Conservation (phyloP, 2,797 vertebrate genomes). For the Pampus argenteus region DNA sequence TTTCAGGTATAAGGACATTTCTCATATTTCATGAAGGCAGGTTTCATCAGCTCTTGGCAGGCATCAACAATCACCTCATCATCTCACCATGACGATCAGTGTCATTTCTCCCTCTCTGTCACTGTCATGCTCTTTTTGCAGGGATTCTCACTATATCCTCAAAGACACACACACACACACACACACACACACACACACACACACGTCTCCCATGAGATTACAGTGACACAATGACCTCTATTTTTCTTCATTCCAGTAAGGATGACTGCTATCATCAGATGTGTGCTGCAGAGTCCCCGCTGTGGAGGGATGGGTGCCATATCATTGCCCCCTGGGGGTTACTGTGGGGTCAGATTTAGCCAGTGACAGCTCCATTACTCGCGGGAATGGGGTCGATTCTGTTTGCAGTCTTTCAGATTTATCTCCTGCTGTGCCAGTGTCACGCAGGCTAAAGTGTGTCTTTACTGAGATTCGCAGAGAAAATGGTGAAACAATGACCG, state of each 20-base stretch:
- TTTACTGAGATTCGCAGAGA: conserved; percentile 34
- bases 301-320: conserved; percentile 51
- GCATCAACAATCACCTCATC: conserved; percentile 48
- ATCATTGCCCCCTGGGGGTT: conserved; percentile 59
- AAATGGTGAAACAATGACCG: conserved; percentile 37
- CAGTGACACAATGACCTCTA: conserved; percentile 72
- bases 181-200: conserved; percentile 14
- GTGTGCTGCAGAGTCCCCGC: conserved; percentile 18
- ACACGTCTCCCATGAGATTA: conserved; percentile 31
- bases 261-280: conserved; percentile 66
- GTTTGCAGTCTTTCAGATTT: conserved; percentile 60
- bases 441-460: conserved; percentile 37
- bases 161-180: conserved; percentile 15
- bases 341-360: conserved; percentile 69
- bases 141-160: conserved; percentile 40
- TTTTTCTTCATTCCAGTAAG: conserved; percentile 67
- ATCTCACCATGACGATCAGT: conserved; percentile 36
- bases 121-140: conserved; percentile 46
- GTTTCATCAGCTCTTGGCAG: conserved; percentile 45
- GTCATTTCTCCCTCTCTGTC: conserved; percentile 38
- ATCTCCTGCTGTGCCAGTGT: conserved; percentile 56
- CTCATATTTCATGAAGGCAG: conserved; percentile 30
- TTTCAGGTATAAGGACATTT: conserved; percentile 17
- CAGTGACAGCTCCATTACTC: conserved; percentile 79
- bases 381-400: conserved; percentile 62